These are phyloP conservation scores for Rhaphigaster nebulosa DNA, from an alignment of 2,888 invertebrate species.

Conservation along the genomic window DNA sequence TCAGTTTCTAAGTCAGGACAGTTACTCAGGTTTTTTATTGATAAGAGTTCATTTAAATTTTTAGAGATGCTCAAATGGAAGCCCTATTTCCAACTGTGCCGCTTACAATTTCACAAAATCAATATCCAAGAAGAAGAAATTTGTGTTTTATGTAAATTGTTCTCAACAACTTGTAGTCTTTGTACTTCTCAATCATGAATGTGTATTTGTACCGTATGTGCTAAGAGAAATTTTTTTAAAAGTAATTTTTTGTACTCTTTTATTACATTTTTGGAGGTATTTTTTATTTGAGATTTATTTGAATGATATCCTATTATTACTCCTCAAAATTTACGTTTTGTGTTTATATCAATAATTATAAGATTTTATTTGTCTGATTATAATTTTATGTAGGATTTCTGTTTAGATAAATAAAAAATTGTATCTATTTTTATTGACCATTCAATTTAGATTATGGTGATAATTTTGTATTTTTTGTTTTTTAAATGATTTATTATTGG, in stretches of 20 bases:
- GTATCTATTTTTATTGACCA: background rate
- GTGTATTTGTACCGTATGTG: background rate
- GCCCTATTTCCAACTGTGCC: slow-evolving; percentile 20
- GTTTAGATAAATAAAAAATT: background rate
- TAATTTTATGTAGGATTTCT: background rate
- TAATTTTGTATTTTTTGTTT: slow-evolving; percentile 6
- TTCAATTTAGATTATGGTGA: background rate
- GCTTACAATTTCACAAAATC: slow-evolving; percentile 3
- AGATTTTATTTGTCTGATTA: background rate
- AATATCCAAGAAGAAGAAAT: slow-evolving; percentile 14
- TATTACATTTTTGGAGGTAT: background rate
- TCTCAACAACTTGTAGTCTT: slow-evolving; percentile 42
- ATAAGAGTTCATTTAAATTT: background rate
- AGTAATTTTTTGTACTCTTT: background rate
- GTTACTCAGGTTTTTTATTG: background rate
- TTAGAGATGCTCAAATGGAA: slow-evolving; percentile 31
- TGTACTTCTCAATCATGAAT: background rate
- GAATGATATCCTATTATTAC: background rate
- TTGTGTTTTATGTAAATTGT: slow-evolving; percentile 27
- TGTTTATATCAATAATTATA: background rate
- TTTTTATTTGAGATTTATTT: background rate
- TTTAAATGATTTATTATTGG: background rate
- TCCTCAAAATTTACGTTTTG: background rate
- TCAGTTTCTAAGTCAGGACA: background rate
- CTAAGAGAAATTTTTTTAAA: background rate